These are phyloP conservation scores for Sitta europaea DNA, from an alignment of 2,113 vertebrate species.

Conservation along the genomic window DNA sequence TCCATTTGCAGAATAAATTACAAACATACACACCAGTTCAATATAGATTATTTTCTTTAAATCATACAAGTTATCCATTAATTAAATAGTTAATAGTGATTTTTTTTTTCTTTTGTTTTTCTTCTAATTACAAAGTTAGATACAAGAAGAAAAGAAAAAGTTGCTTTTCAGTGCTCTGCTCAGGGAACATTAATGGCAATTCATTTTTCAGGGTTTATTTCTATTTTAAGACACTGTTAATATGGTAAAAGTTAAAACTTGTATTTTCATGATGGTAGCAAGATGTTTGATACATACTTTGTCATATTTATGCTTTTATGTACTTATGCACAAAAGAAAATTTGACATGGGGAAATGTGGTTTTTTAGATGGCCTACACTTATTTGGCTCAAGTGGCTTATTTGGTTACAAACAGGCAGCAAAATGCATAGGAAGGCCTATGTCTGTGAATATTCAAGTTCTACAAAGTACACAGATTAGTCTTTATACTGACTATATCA, in stretches of 20 bases:
- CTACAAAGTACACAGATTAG: not conserved
- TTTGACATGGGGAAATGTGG: fast-evolving
- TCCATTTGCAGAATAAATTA: not conserved
- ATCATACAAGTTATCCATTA: not conserved
- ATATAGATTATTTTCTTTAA: slow-evolving; percentile 4
- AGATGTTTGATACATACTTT: not conserved
- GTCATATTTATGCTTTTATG: not conserved
- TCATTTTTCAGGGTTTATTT: not conserved
- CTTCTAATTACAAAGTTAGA: not conserved
- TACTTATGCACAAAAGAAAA: not conserved
- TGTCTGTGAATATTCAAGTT: not conserved
- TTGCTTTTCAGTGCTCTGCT: not conserved
- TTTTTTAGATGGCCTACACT: not conserved
- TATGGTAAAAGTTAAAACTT: not conserved
- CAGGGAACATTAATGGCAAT: not conserved
- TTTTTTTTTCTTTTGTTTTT: not conserved
- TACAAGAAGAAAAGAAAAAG: not conserved
- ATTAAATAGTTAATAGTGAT: not conserved
- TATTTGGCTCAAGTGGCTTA: not conserved
- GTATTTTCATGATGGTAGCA: not conserved
- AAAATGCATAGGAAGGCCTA: not conserved
- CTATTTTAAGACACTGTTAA: not conserved
- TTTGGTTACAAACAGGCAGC: not conserved
- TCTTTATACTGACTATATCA: not conserved
- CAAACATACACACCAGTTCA: not conserved